Evolutionary conservation across 2,113 vertebrate genomes (phyloP).

Genomic region (Dipodomys spectabilis): DNA sequence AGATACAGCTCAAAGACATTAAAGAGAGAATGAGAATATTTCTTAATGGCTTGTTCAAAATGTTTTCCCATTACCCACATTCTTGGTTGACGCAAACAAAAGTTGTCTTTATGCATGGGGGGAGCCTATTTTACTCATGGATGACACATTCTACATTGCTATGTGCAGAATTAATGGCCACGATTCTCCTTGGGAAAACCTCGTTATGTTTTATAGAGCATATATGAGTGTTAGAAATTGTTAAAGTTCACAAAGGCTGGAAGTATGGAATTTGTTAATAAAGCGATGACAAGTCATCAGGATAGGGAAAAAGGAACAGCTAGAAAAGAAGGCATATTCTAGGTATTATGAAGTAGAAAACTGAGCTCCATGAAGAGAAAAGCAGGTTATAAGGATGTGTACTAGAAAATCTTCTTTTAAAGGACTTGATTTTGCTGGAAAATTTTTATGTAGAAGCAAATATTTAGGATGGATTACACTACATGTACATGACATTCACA

Average conservation of each 20-base stretch:
- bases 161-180: constrained; percentile 41
- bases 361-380: background rate
- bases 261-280: constrained; percentile 8
- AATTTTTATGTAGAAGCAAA: background rate
- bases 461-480: background rate
- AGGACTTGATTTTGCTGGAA: background rate
- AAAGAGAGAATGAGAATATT: constrained; percentile 60
- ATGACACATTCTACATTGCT: background rate
- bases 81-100: constrained; percentile 51
- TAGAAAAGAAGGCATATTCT: background rate
- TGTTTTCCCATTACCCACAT: constrained; percentile 31
- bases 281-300: background rate
- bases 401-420: background rate
- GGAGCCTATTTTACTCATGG: background rate
- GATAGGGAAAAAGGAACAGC: background rate
- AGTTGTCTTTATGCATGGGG: background rate
- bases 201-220: constrained; percentile 51
- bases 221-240: constrained; percentile 40
- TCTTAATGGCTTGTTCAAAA: constrained; percentile 57
- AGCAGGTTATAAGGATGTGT: background rate
- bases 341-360: background rate
- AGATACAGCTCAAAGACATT: constrained; percentile 33
- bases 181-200: background rate
- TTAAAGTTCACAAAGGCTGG: constrained; percentile 36
- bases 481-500: background rate